phyloP scores from a whole-genome alignment of 2,113 vertebrate genomes.

The Misgurnus anguillicaudatus region DNA sequence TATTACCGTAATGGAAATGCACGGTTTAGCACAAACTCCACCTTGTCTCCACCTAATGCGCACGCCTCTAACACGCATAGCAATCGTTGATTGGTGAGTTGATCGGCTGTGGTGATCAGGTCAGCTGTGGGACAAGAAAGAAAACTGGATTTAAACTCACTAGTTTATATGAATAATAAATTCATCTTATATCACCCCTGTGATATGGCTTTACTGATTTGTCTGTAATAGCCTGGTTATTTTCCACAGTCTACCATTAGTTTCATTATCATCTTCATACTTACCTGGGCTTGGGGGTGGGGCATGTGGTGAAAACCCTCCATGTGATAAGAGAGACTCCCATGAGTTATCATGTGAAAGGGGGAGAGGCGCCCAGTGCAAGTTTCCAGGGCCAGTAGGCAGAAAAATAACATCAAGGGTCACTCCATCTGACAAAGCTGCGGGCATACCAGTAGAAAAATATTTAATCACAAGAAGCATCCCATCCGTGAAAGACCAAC shows the following conservation, averaged over 20 bases:
- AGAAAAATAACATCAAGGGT: conserved; percentile 67
- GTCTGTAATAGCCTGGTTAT: no score
- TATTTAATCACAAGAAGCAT: neutral
- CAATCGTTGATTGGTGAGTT: conserved; percentile 71
- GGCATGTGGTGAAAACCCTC: conserved; percentile 67
- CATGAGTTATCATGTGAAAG: conserved; percentile 69
- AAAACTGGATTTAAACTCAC: neutral
- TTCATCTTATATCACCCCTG: neutral
- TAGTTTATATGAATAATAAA: neutral
- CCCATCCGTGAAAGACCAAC: no score
- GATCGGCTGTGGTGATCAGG: conserved; percentile 64
- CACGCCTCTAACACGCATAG: conserved; percentile 74
- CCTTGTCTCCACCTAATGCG: conserved; percentile 65
- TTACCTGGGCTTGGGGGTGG: conserved; percentile 69
- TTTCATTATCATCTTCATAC: neutral
- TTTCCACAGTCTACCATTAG: neutral
- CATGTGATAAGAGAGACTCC: conserved; percentile 70
- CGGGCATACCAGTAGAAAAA: neutral
- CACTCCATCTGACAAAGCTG: conserved; percentile 69
- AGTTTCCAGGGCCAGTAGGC: conserved; percentile 53
- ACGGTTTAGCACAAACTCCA: conserved; percentile 68
- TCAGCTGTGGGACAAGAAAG: conserved; percentile 59
- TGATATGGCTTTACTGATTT: neutral
- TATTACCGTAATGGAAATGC: conserved; percentile 61
- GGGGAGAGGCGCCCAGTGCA: conserved; percentile 39